phyloP scores from a whole-genome alignment of 92 coral and sea anemone genomes.

The Actinernus sp. region DNA sequence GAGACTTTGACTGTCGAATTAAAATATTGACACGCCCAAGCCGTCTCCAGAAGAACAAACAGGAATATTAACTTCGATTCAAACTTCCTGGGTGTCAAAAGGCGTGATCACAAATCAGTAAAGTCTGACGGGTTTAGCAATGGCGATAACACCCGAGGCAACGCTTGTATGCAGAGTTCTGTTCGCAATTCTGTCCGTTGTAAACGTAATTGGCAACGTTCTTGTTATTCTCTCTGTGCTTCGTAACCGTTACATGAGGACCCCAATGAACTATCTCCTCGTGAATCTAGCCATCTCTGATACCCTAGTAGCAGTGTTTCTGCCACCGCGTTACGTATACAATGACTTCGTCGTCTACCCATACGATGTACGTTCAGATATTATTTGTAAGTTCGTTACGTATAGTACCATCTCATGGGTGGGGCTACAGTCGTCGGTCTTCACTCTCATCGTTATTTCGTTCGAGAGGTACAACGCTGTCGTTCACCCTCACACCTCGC shows the following conservation, averaged over 20 bases:
- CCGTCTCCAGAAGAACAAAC: too few species aligned
- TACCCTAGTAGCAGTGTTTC: slow-evolving; percentile 42
- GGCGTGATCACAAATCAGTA: too few species aligned
- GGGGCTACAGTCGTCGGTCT: slow-evolving; percentile 53
- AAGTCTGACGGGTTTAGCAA: too few species aligned
- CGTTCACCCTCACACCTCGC: slow-evolving; percentile 45
- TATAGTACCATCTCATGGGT: slow-evolving; percentile 45
- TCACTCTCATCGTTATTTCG: slow-evolving; percentile 54
- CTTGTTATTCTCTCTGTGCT: slow-evolving; percentile 43
- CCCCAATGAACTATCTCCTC: slow-evolving; percentile 40
- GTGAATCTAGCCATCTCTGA: slow-evolving; percentile 59
- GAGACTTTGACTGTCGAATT: too few species aligned
- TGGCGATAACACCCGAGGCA: too few species aligned
- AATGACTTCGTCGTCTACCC: slow-evolving; percentile 23
- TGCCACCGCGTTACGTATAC: slow-evolving; percentile 40
- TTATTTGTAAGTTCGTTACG: slow-evolving; percentile 52
- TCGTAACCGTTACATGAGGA: slow-evolving; percentile 39
- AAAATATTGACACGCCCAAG: too few species aligned
- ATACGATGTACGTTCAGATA: slow-evolving; percentile 17
- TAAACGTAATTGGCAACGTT: slow-evolving; percentile 45
- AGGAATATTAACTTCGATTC: too few species aligned
- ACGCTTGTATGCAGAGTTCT: background rate
- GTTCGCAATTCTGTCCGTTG: slow-evolving; percentile 29
- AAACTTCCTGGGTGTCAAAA: too few species aligned
- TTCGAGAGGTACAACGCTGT: slow-evolving; percentile 63